A percentile compares a stretch with the other conserved stretches of the same genome.
Evolutionary conservation across 2,113 vertebrate genomes (phyloP).

Genomic region (Microcebus lehilahytsara): DNA sequence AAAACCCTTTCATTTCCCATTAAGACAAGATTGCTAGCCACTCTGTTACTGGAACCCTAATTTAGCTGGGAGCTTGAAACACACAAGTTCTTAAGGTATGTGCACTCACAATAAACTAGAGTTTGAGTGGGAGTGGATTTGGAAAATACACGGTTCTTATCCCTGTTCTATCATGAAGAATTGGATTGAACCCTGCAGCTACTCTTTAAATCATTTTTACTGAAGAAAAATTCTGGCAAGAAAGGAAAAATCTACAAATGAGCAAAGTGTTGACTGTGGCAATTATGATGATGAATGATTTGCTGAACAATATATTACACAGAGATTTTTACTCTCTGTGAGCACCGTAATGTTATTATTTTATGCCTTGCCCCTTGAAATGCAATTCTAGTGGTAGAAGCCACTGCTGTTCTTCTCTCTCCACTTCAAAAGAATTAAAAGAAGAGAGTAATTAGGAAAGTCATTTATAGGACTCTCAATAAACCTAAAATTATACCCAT

Average conservation of each 20-base stretch:
- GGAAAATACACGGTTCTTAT: conserved; percentile 46
- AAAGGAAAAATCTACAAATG: conserved; percentile 76
- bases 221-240: conserved; percentile 69
- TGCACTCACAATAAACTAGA: conserved; percentile 47
- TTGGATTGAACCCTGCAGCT: conserved; percentile 56
- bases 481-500: conserved; percentile 50
- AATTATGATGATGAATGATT: conserved; percentile 75
- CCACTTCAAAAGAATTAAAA: conserved; percentile 47
- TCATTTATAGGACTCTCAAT: not conserved
- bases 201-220: conserved; percentile 75
- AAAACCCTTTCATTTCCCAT: not conserved
- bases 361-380: conserved; percentile 27
- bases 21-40: not conserved
- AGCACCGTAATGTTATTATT: conserved; percentile 48
- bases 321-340: conserved; percentile 52
- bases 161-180: conserved; percentile 56
- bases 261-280: conserved; percentile 54
- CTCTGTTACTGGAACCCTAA: not conserved
- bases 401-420: conserved; percentile 36
- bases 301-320: conserved; percentile 57
- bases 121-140: conserved; percentile 7
- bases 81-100: not conserved
- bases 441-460: conserved; percentile 49
- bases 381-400: conserved; percentile 5
- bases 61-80: not conserved